These are phyloP conservation scores for Perca schrenkii DNA, from an alignment of 2,113 vertebrate species.

Conservation along the genomic window DNA sequence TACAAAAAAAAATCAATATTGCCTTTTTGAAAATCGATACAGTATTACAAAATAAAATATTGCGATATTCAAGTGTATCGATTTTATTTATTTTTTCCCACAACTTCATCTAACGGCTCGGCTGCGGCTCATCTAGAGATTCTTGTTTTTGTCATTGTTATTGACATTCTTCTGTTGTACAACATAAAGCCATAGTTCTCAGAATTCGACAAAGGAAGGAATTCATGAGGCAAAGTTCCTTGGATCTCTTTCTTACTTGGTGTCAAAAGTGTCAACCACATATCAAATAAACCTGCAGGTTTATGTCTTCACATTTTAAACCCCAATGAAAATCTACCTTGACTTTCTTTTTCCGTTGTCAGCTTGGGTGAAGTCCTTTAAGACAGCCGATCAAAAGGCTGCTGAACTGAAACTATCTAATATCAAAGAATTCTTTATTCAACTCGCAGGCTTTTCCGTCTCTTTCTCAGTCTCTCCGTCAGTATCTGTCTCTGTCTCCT, in stretches of 20 bases:
- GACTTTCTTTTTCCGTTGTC: constrained; percentile 61
- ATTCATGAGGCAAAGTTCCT: constrained; percentile 23
- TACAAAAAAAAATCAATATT: no score
- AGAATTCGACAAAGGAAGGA: constrained; percentile 32
- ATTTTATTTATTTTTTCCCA: no score
- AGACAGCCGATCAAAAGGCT: constrained; percentile 63
- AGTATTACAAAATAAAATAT: no score
- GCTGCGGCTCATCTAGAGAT: no score
- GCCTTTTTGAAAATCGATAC: no score
- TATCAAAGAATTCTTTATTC: constrained; percentile 57
- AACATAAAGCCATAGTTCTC: constrained; percentile 8
- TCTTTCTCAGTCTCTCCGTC: constrained; percentile 24
- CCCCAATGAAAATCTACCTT: constrained; percentile 36
- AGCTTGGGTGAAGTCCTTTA: constrained; percentile 49
- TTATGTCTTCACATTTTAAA: constrained; percentile 51
- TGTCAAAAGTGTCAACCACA: constrained; percentile 58
- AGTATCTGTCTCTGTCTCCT: constrained; percentile 21
- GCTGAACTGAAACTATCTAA: constrained; percentile 50
- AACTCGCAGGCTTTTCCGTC: constrained; percentile 19
- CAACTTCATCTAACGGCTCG: no score
- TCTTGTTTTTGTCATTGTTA: not conserved
- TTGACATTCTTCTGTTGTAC: constrained; percentile 32
- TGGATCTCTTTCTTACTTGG: constrained; percentile 28
- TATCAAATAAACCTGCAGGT: constrained; percentile 51
- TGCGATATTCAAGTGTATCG: no score